Conservation (phyloP, 2,888 invertebrate genomes). For the Volucella inanis region DNA sequence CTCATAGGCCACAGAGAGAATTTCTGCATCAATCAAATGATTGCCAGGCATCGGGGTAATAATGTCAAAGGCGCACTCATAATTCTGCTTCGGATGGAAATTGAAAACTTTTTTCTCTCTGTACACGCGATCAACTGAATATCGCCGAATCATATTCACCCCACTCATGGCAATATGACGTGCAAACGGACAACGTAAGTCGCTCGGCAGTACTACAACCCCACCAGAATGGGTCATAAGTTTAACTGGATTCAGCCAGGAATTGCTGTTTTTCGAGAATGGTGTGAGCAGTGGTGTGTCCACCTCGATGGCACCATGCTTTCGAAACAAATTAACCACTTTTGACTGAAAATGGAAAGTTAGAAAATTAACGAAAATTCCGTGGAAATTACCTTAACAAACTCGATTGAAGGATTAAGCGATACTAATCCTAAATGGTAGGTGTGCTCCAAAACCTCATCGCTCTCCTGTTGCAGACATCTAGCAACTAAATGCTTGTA, state of each 20-base stretch:
- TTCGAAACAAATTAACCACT: slow-evolving; percentile 86
- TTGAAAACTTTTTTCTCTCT: slow-evolving; percentile 91
- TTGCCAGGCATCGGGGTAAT: slow-evolving; percentile 90
- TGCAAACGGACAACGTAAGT: slow-evolving; percentile 91
- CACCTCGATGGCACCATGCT: slow-evolving; percentile 91
- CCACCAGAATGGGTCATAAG: slow-evolving; percentile 94
- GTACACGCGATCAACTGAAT: slow-evolving; percentile 93
- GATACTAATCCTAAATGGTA: slow-evolving; percentile 88
- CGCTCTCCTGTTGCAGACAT: slow-evolving; percentile 82
- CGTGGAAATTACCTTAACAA: slow-evolving; percentile 79
- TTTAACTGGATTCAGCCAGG: slow-evolving; percentile 85
- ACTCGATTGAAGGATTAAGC: slow-evolving; percentile 82
- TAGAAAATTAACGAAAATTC: not conserved
- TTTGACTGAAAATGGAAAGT: slow-evolving; percentile 76
- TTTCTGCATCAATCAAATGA: slow-evolving; percentile 92
- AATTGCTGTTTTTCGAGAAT: slow-evolving; percentile 84
- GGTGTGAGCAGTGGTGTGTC: slow-evolving; percentile 92
- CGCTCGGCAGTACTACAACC: slow-evolving; percentile 92
- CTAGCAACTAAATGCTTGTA: slow-evolving; percentile 88
- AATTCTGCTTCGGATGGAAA: slow-evolving; percentile 94
- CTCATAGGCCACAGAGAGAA: slow-evolving; percentile 90
- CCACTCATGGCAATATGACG: slow-evolving; percentile 92
- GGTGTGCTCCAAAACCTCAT: slow-evolving; percentile 86
- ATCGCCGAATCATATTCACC: slow-evolving; percentile 91
- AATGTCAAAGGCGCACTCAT: slow-evolving; percentile 97